phyloP scores from a whole-genome alignment of 1,140 invertebrate genomes.

The Heliconius himera region DNA sequence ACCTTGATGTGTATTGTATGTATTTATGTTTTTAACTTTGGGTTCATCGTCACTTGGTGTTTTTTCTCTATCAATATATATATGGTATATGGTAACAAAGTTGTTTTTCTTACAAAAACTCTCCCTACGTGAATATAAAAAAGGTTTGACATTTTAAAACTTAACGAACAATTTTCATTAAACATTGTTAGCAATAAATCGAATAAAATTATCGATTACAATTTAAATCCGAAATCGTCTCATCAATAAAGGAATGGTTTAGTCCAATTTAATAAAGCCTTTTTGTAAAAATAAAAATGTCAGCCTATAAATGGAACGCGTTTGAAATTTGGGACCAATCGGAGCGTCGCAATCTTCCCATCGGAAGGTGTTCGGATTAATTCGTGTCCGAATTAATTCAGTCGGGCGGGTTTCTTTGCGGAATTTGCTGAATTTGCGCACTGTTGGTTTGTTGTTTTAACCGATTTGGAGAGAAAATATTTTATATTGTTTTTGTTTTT shows the following conservation, averaged over 20 bases:
- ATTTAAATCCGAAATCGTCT: slow-evolving; percentile 20
- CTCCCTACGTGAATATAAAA: no score
- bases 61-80: no score
- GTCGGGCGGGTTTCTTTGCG: slow-evolving; percentile 38
- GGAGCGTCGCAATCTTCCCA: slow-evolving; percentile 48
- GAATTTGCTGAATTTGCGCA: slow-evolving; percentile 39
- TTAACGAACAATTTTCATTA: no score
- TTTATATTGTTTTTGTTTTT: no score
- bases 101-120: no score
- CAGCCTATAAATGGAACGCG: slow-evolving; percentile 48
- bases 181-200: not conserved
- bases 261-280: slow-evolving; percentile 37
- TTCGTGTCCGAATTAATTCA: slow-evolving; percentile 64
- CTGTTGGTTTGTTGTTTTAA: slow-evolving; percentile 25
- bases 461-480: not conserved
- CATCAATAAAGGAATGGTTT: slow-evolving; percentile 24
- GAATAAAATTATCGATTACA: slow-evolving; percentile 12
- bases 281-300: slow-evolving; percentile 40
- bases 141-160: no score
- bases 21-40: no score
- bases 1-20: no score
- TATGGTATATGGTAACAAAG: no score
- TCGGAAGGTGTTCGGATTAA: slow-evolving; percentile 65
- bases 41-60: no score
- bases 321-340: slow-evolving; percentile 49